Evolutionary conservation across 2,797 vertebrate species (phyloP), one percentile per base, ranked within the genome.

Genomic region (Pangasius krempfi): DNA sequence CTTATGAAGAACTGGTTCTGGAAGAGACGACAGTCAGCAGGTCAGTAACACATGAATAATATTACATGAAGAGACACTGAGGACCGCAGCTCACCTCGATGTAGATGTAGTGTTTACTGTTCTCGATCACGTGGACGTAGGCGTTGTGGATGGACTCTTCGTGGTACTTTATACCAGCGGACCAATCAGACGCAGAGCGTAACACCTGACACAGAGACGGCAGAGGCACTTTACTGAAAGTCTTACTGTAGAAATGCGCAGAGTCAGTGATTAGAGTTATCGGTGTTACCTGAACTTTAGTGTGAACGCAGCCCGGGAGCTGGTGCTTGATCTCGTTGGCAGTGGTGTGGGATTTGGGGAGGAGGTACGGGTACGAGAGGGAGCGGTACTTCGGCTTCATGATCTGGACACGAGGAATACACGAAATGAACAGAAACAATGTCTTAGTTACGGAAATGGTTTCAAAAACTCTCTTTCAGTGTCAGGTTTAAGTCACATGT

Each of bases 1-100:
- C 98, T 99, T 95, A 99, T 98, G 92, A 99, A 99, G 92, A 99
- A 99, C 94, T 99, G 98, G 93, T 99, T 99, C 98, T 99, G 91
- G 68, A 91, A 83, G 85, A 88, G 78, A 90, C 37, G 30, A 37
- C 64, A 16, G 25, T 54, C 22, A 33, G 60, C 22, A 22, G 76
- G 22, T 89, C 25, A 82, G 50, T 22, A 44, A 44, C 8, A 47
- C 44, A 9, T 0, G n/a, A 22, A 60, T 27, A 33, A 22, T 0
- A 2, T 25, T 0, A 64, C 25, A 25, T 3, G 14, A 4, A 2
- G 56, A n/a, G 22, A 62, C 76, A 18, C 5, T 20, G 76, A 30
- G 44, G 20, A 22, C 16, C 50, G 25, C 27, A 14, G 47, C 94
- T 93, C 90, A 97, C 98, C 95, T 99, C 98, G 12, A 99, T 99